Base-by-base conservation (phyloP, 2,797 vertebrate genomes). In the Streptopelia turtur region DNA sequence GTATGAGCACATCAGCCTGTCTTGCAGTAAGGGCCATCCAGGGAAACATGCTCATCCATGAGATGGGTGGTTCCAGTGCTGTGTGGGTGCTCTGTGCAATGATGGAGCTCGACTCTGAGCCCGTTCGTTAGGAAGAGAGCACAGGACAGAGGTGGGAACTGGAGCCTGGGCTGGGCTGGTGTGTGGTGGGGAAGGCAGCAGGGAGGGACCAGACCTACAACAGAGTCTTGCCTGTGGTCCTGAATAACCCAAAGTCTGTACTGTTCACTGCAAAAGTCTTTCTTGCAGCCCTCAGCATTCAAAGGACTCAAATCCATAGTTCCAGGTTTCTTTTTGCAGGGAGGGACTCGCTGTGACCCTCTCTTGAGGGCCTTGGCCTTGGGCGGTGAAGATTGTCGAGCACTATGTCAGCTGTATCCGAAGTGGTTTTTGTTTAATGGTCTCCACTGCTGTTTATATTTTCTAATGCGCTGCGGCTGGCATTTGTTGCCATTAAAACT, bases 401-500 rank as follows among this genome's bases (percentile, higher is more conserved):
- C 90, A 14, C 79, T 76, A 4, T 89, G 87, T 89, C 94, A 96
- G 93, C 96, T 80, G 72, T 45, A 74, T 59, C 96, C 28, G 11
- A 87, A 96, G 83, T 94, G 94, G 72, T 11, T 94, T 94, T 94
- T 96, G 94, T 96, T 96, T 95, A 96, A 96, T 12, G 28, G 86
- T 83, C 92, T 93, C 84, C 0, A 15, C 83, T 85, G 90, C 90
- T 97, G 96, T 96, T 97, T 97, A 95, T 95, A 79, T 96, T 97
- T 96, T 94, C 80, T 95, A 94, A 96, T 96, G 92, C 4, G 0
- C 81, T 50, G 79, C 24, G 95, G 93, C 95, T 97, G 96, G 96
- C 82, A 55, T 95, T 97, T 97, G 96, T 97, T 97, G 95, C 94
- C 95, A 96, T 94, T 96, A 95, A 96, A 96, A 78, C 91, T 93